These are phyloP conservation scores for Eubasilissa splendida DNA, from an alignment of 2,888 invertebrate species.

Conservation along the genomic window DNA sequence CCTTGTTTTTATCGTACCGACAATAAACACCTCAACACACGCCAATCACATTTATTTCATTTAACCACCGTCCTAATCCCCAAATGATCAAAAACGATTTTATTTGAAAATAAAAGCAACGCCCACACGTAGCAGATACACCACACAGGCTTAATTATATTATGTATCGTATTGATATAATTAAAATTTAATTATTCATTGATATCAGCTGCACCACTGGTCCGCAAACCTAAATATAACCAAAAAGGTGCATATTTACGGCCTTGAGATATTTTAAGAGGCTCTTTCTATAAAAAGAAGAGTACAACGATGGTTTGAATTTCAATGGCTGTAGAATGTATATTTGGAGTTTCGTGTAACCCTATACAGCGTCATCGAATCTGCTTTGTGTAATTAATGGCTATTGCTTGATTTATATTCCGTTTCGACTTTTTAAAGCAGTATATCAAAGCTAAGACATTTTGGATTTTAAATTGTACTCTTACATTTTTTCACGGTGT, in stretches of 20 bases:
- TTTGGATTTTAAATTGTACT: too few species aligned
- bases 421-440: neutral
- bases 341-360: constrained; percentile 20
- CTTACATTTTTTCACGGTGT: too few species aligned
- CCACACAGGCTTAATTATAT: too few species aligned
- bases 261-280: constrained; percentile 32
- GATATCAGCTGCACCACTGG: neutral
- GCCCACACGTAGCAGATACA: too few species aligned
- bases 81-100: too few species aligned
- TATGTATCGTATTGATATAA: too few species aligned
- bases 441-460: neutral
- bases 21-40: too few species aligned
- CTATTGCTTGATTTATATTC: constrained; percentile 4
- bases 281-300: constrained; percentile 18
- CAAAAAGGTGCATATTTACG: constrained; percentile 29
- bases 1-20: too few species aligned
- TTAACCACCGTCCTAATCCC: too few species aligned
- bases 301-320: constrained; percentile 14
- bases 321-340: constrained; percentile 8
- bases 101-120: too few species aligned
- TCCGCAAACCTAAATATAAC: constrained; percentile 6
- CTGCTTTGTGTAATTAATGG: constrained; percentile 3
- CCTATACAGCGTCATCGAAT: constrained; percentile 21
- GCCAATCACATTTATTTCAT: too few species aligned
- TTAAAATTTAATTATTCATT: too few species aligned